A percentile compares a stretch with the other conserved stretches of the same genome.
These are phyloP conservation scores for Azemiops feae DNA, from an alignment of 2,113 vertebrate species.

Conservation along the genomic window DNA sequence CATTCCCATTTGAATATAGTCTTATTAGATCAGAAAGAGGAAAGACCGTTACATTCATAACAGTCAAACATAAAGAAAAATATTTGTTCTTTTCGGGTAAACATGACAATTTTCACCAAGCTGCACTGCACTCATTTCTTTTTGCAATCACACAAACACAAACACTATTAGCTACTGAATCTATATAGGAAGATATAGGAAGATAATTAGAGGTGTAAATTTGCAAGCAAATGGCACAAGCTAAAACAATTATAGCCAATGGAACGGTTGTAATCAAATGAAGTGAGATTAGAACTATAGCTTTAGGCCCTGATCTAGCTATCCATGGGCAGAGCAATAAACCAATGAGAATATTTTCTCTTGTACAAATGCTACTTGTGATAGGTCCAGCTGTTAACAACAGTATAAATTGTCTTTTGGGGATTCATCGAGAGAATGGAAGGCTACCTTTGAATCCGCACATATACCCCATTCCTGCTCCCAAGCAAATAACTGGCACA, in stretches of 20 bases:
- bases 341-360: background rate
- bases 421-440: background rate
- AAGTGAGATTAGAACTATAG: background rate
- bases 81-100: background rate
- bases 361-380: background rate
- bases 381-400: background rate
- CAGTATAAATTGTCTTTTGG: background rate
- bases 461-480: background rate
- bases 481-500: background rate
- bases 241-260: background rate
- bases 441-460: background rate
- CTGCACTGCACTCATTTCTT: constrained; percentile 4
- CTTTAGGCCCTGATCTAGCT: background rate
- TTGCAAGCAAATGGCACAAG: constrained; percentile 1
- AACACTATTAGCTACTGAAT: background rate
- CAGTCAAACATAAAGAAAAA: background rate
- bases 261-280: background rate
- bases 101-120: background rate
- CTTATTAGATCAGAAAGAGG: background rate
- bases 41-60: background rate
- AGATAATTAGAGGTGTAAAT: constrained; percentile 4
- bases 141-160: background rate
- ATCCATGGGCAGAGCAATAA: background rate
- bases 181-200: background rate
- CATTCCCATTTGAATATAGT: background rate